Base-by-base conservation (phyloP, 2,888 invertebrate genomes). In the Dendrolimus pini region DNA sequence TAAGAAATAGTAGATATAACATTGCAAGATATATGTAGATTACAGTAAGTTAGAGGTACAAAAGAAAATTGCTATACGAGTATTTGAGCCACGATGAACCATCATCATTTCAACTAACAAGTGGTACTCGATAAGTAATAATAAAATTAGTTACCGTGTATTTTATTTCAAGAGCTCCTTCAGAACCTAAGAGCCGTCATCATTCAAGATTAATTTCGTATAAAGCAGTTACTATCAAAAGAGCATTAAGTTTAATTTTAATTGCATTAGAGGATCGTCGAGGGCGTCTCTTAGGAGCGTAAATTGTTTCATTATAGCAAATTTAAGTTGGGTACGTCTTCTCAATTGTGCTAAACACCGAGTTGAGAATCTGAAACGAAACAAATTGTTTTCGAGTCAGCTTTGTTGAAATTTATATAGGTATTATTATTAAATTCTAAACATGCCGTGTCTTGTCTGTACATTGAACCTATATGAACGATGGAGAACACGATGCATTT, bases 141-240 rank as follows among this genome's bases (percentile, higher is more conserved):
- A 42, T 13, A 13, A 52, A 13, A 41, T 9, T 54, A 54, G 30
- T 18, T 30, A 18, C 30, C 52, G 13, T 30, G 13, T n/a, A 54
- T 41, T 12, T 54, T 18, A 9, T 54, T 18, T 18, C 18, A 18
- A 14, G 54, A 18, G 41, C 41, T 54, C 14, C 2, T 30, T 54
- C n/a, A 54, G 62, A 69, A 63, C 60, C 66, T 60, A 60, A 75
- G 68, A 59, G 60, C 66, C 68, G 62, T 72, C 69, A 66, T 75
- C 66, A 70, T 68, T 72, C 65, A 65, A 71, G 72, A 79, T 78
- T 74, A 75, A 71, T 73, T 75, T 71, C 63, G 59, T 69, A 70
- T 72, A 70, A 75, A 79, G 70, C 65, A 67, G 59, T 61, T 58
- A 67, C 65, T 69, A 72, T 77, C 71, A 77, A 75, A 74, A 68